Evolutionary conservation across 2,113 vertebrate genomes (phyloP).

Genomic region (Scophthalmus maximus): DNA sequence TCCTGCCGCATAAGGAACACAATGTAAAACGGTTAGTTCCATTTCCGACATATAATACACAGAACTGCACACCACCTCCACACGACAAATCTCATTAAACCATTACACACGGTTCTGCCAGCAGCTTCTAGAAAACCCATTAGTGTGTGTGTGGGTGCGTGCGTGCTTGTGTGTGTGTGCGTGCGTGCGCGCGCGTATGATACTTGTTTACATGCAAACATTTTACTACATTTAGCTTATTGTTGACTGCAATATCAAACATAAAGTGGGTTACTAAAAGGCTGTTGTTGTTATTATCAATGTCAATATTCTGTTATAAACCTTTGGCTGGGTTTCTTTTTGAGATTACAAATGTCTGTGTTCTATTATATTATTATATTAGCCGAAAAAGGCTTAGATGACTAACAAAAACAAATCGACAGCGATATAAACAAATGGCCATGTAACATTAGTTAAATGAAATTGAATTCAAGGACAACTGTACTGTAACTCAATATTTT

Average conservation of each 20-base stretch:
- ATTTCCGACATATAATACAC: constrained; percentile 44
- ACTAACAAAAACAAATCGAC: no score
- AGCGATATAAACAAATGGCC: no score
- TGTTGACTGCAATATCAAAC: background rate
- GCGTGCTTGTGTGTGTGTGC: background rate
- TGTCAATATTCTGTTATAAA: background rate
- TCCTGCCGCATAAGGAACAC: background rate
- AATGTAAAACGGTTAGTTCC: constrained; percentile 39
- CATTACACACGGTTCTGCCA: constrained; percentile 39
- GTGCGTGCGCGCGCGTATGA: background rate
- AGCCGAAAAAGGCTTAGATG: no score
- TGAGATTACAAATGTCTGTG: background rate
- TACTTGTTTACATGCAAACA: no score
- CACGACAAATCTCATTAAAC: constrained; percentile 65
- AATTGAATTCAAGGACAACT: no score
- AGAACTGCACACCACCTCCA: constrained; percentile 49
- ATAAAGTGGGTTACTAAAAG: background rate
- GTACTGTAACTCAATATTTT: no score
- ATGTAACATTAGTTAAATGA: no score
- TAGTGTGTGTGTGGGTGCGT: background rate
- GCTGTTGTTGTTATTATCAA: no score
- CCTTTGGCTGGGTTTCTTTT: background rate
- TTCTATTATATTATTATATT: background rate
- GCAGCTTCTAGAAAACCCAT: constrained; percentile 15
- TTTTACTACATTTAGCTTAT: background rate